Evolutionary conservation across 2,888 invertebrate genomes (phyloP), one percentile per base, ranked within the genome.

Genomic region (Epinotia demarniana): DNA sequence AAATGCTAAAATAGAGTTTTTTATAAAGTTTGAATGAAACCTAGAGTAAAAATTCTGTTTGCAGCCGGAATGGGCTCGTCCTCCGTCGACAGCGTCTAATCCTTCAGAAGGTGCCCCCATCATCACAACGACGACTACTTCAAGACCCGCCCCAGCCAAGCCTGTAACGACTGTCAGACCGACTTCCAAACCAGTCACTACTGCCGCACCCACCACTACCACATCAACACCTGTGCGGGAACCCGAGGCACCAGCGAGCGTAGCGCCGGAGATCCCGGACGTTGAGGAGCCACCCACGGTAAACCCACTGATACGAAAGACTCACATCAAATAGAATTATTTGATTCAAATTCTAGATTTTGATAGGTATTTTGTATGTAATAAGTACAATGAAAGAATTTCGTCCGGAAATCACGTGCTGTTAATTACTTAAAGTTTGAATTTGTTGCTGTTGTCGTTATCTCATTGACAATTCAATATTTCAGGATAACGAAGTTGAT

Each of bases 1-100:
- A 39, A 39, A n/a, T 53, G 53, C 13, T n/a, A 53, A n/a, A 6
- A 53, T 53, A 9, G 39, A 39, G n/a, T 53, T 49, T 5, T 1
- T 6, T 13, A n/a, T n/a, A 53, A 53, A 53, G 8, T 53, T 16
- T 53, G n/a, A 53, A 53, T n/a, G 8, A n/a, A 53, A n/a, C 6
- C 8, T n/a, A 58, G 49, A 16, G 19, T 39, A 16, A 18, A 27
- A 33, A 33, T n/a, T 79, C 77, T 82, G 83, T 83, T 84, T 90
- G 58, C 84, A 97, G 97, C 97, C 97, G 81, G 97, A 97, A 85
- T 97, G 97, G 97, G 97, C 97, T 62, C 95, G 95, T 77, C 97
- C 97, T 18, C 97, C 97, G 76, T 96, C 97, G 77, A 97, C 97
- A 4, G 93, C 96, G 19, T 83, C 92, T 12, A 95, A 95, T 83